These are phyloP conservation scores for Hippoglossus stenolepis DNA, from an alignment of 2,113 vertebrate species.

Conservation along the genomic window DNA sequence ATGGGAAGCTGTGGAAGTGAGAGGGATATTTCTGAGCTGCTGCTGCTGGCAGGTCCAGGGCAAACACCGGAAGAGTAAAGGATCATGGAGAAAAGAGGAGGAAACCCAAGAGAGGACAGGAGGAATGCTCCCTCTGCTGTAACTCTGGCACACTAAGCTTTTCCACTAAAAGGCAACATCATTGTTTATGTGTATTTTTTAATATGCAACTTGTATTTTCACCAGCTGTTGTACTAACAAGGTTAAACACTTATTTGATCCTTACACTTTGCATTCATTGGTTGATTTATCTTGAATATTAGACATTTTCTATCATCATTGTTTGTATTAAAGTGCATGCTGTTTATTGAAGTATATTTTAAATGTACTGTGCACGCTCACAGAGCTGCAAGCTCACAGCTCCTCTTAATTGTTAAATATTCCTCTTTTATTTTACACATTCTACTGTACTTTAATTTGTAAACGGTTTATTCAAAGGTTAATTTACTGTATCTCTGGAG, in stretches of 20 bases:
- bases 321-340: conserved; percentile 52
- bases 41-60: conserved; percentile 94
- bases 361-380: conserved; percentile 47
- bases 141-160: conserved; percentile 49
- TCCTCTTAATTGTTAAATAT: conserved; percentile 12
- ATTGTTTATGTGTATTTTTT: conserved; percentile 15
- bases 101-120: conserved; percentile 65
- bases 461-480: conserved; percentile 17
- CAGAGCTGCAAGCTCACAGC: conserved; percentile 31
- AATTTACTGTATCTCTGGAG: neutral
- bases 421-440: conserved; percentile 20
- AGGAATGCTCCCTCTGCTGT: conserved; percentile 72
- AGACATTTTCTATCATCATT: conserved; percentile 11
- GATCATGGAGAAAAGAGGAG: conserved; percentile 19
- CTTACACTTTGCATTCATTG: conserved; percentile 32
- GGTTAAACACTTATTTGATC: conserved; percentile 34
- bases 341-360: conserved; percentile 48
- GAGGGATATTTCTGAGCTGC: conserved; percentile 37
- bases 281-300: conserved; percentile 6
- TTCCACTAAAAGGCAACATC: conserved; percentile 39
- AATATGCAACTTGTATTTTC: conserved; percentile 38
- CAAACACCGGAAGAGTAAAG: conserved; percentile 64
- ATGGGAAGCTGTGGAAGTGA: conserved; percentile 93
- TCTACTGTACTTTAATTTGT: conserved; percentile 50
- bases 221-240: conserved; percentile 36